Evolutionary conservation across 2,113 vertebrate species (phyloP).

Genomic region (Gavia stellata): DNA sequence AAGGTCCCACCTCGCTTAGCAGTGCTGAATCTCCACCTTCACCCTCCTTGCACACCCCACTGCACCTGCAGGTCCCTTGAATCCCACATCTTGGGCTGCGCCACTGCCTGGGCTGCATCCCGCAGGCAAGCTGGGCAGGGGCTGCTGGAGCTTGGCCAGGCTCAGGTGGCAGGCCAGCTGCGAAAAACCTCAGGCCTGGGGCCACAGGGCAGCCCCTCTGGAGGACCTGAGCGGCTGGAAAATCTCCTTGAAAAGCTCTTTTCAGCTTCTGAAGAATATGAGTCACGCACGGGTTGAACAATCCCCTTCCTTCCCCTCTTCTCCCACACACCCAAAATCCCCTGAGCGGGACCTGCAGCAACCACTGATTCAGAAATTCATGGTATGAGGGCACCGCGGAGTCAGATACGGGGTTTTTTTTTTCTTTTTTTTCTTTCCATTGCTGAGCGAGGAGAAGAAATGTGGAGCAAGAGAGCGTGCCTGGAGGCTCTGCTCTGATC

Average conservation of each 20-base stretch:
- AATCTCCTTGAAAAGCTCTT: conserved; percentile 30
- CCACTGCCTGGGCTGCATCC: neutral
- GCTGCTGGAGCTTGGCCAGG: fast-evolving
- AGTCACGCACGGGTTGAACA: conserved; percentile 44
- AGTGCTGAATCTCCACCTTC: neutral
- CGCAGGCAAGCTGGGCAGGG: neutral
- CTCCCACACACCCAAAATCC: conserved; percentile 65
- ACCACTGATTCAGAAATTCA: conserved; percentile 60
- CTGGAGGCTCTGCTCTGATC: neutral
- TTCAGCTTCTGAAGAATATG: conserved; percentile 56
- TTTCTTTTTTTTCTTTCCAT: neutral
- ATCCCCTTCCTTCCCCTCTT: conserved; percentile 58
- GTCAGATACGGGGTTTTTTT: neutral
- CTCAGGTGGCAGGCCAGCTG: fast-evolving
- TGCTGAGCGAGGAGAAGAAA: neutral
- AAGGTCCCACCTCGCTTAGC: neutral
- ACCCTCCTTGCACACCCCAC: neutral
- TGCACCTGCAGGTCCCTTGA: neutral
- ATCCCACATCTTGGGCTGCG: neutral
- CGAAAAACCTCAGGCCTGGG: neutral
- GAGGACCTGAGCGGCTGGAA: neutral
- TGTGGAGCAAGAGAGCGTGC: neutral
- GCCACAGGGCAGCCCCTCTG: neutral
- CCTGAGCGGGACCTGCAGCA: conserved; percentile 33
- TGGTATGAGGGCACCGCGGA: neutral